Percentiles rank a stretch among this genome's conserved stretches.
These are phyloP conservation scores for Lepidothrix coronata DNA, from an alignment of 2,113 vertebrate genomes.

Conservation along the genomic window DNA sequence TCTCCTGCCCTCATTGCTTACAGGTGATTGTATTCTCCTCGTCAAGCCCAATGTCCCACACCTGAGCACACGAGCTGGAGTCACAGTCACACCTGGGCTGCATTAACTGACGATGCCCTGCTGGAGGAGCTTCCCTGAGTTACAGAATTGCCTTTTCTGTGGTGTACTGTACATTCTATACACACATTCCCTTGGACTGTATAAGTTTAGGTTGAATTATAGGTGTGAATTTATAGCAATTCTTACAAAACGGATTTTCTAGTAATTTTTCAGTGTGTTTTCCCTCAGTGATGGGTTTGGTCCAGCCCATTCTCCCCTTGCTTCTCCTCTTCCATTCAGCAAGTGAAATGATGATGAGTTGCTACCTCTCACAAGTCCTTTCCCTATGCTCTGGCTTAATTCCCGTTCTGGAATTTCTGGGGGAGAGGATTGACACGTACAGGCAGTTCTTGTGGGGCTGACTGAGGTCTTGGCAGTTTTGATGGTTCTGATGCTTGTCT, in stretches of 20 bases:
- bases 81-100: not conserved
- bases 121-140: not conserved
- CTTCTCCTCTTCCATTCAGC: not conserved
- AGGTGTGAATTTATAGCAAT: not conserved
- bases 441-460: not conserved
- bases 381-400: not conserved
- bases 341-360: not conserved
- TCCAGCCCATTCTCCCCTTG: not conserved
- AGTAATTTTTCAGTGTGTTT: not conserved
- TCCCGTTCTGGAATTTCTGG: not conserved
- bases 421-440: not conserved
- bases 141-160: not conserved
- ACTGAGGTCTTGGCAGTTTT: not conserved
- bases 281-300: not conserved
- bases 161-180: rapidly evolving
- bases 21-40: not conserved
- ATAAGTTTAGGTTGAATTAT: not conserved
- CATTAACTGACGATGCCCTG: not conserved
- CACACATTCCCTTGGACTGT: not conserved
- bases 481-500: not conserved
- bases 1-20: not conserved
- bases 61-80: not conserved
- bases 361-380: not conserved
- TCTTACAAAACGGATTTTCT: not conserved
- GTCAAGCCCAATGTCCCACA: not conserved